Conservation (phyloP, 2,797 vertebrate genomes). For the Microtus obscurus region DNA sequence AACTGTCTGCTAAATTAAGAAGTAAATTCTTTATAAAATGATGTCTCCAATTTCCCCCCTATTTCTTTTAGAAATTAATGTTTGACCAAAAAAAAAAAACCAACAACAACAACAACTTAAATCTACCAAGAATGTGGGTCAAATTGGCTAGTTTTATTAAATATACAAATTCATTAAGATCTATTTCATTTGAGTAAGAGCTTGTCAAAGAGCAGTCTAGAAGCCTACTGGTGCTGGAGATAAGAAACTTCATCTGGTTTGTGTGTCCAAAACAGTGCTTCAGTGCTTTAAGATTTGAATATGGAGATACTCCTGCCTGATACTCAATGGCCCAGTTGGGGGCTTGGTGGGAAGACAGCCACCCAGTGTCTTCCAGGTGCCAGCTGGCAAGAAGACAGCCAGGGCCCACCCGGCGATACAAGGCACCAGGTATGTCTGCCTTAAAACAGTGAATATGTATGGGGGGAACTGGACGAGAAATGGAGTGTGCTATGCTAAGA, state of each 20-base stretch:
- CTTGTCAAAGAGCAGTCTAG: background rate
- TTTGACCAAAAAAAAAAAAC: background rate
- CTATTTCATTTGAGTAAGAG: background rate
- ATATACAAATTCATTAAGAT: background rate
- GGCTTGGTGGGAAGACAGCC: too few species aligned
- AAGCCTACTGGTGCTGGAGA: background rate
- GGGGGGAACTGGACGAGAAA: too few species aligned
- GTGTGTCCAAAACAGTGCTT: background rate
- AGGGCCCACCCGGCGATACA: too few species aligned
- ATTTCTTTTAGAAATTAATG: constrained; percentile 21
- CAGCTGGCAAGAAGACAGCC: too few species aligned
- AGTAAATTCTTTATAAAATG: background rate
- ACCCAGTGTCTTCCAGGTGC: too few species aligned
- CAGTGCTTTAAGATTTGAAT: background rate
- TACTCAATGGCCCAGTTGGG: too few species aligned
- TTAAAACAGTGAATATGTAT: too few species aligned
- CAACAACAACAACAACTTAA: too few species aligned
- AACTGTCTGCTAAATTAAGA: background rate
- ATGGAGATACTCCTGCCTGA: background rate
- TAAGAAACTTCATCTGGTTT: background rate
- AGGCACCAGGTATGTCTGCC: too few species aligned
- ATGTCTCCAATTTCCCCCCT: background rate
- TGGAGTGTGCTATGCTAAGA: too few species aligned
- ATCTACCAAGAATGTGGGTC: background rate
- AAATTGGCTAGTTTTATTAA: background rate